Conservation (phyloP, 2,888 invertebrate genomes). For the Athalia rosae region DNA sequence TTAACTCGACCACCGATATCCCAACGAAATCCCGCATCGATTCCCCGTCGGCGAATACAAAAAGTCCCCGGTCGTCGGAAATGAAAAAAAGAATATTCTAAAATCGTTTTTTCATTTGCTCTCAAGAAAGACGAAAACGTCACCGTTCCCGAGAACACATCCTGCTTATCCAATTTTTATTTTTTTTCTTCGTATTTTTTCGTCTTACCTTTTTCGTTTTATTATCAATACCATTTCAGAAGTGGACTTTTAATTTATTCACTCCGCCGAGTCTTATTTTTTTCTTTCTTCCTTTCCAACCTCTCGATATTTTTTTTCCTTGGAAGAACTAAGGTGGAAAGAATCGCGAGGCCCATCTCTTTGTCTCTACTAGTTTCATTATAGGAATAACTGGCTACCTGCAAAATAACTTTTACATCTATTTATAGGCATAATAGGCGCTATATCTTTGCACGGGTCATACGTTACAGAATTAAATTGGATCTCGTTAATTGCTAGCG, state of each 20-base stretch:
- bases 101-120: too few relatives aligned
- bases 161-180: neutral
- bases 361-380: too few relatives aligned
- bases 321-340: too few relatives aligned
- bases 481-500: constrained; percentile 19
- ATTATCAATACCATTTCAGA: neutral
- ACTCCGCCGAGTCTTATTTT: neutral
- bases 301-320: too few relatives aligned
- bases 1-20: constrained; percentile 26
- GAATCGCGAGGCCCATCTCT: too few relatives aligned
- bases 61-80: neutral
- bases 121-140: neutral
- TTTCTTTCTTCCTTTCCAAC: too few relatives aligned
- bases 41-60: neutral
- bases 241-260: neutral
- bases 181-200: neutral
- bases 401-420: too few relatives aligned
- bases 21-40: neutral
- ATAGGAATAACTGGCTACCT: too few relatives aligned
- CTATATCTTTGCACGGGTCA: neutral
- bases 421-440: neutral
- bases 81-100: neutral
- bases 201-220: neutral
- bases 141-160: neutral
- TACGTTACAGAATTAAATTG: neutral